Base-by-base conservation (phyloP, 2,113 vertebrate species). In the Pampusana beccarii region DNA sequence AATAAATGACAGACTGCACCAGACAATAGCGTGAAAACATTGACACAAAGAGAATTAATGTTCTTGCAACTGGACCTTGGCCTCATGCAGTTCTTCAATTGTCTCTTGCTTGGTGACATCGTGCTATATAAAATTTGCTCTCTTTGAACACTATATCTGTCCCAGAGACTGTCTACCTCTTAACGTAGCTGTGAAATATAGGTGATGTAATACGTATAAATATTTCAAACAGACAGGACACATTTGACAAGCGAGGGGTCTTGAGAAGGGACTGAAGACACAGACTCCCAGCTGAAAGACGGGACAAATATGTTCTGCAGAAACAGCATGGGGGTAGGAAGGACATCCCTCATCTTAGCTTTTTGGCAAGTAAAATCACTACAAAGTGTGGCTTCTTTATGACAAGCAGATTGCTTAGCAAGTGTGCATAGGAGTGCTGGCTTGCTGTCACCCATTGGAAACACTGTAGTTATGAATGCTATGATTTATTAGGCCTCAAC, bases 21-120 rank as follows among this genome's bases (percentile, higher is more conserved):
- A 44, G 58, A 21, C 58, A 70, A 80, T 2, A 57, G 86, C 66
- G 36, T 2, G 25, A 86, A 97, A 97, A 95, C 72, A 92, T 46
- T 78, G 93, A 88, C 89, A 86, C 64, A 88, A 62, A 72, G 86
- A 87, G 84, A 95, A 97, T 91, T 66, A 93, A 95, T 95, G 90
- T 83, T 87, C 34, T 42, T 82, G 89, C 46, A 92, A 57, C 56
- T 69, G 92, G 96, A 94, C 95, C 94, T 96, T 94, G 96, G 92
- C 91, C 94, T 94, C 89, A 78, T 66, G 61, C 24, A 1, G 64
- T 90, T 92, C 87, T 85, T 91, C 89, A 89, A 5, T 77, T 0
- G 2, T n/a, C 72, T 83, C 83, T 81, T 72, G 72, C 70, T 61
- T 62, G 38, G 44, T 87, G 87, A 85, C 60, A 74, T 38, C 75